These are phyloP conservation scores for Capitulum mitella DNA, from an alignment of 2,888 invertebrate species.

Conservation along the genomic window DNA sequence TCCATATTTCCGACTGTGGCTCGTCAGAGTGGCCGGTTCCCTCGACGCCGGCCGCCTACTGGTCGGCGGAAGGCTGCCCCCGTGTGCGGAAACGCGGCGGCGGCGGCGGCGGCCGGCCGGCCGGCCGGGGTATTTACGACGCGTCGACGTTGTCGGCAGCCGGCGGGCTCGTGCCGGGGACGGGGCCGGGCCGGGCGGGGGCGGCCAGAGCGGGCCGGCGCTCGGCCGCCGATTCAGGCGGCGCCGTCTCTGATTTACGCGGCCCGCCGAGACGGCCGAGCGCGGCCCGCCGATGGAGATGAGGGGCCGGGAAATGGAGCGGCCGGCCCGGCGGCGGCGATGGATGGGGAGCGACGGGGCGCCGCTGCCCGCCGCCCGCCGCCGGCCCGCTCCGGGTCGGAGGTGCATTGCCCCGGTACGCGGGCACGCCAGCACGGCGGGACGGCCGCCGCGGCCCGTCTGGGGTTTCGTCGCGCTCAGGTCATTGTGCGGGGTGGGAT, in stretches of 20 bases:
- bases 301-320: not conserved
- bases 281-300: not conserved
- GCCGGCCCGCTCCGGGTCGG: no score
- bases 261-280: not conserved
- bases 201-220: not conserved
- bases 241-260: not conserved
- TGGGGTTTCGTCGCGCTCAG: no score
- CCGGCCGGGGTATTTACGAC: not conserved
- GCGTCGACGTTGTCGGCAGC: not conserved
- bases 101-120: not conserved
- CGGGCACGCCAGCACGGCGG: no score
- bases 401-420: no score
- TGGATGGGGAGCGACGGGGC: no score
- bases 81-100: no score
- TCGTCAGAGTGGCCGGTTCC: not conserved
- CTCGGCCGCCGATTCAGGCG: not conserved
- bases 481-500: no score
- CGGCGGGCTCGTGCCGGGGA: no score
- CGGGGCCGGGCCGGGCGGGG: not conserved
- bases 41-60: not conserved
- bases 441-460: no score
- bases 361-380: no score
- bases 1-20: not conserved
- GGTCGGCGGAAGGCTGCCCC: no score
- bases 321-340: no score